These are phyloP conservation scores for Oreortyx pictus DNA, from an alignment of 2,797 vertebrate genomes.

Conservation along the genomic window DNA sequence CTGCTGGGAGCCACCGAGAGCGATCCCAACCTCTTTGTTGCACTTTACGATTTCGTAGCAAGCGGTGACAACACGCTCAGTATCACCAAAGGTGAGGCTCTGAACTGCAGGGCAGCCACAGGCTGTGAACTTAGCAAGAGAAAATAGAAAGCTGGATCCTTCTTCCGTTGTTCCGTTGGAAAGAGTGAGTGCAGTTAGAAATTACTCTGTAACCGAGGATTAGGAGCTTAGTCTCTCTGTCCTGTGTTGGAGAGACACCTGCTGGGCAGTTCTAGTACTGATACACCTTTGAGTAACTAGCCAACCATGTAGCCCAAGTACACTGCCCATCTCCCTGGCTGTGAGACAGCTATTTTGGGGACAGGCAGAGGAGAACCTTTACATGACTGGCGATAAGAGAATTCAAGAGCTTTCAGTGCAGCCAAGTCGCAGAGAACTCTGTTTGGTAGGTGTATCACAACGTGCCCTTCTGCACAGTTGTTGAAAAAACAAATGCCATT, in stretches of 20 bases:
- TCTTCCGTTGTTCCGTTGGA: not conserved
- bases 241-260: slow-evolving; percentile 43
- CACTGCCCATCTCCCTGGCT: rapidly evolving
- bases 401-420: not conserved
- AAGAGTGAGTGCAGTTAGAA: not conserved
- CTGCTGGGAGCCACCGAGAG: slow-evolving; percentile 95
- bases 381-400: not conserved
- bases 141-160: not conserved
- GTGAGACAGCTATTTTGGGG: not conserved
- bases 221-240: not conserved
- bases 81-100: slow-evolving; percentile 94
- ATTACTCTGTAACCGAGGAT: rapidly evolving
- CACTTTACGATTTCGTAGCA: slow-evolving; percentile 99
- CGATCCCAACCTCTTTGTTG: slow-evolving; percentile 98
- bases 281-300: no score
- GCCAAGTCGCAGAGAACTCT: not conserved
- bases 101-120: rapidly evolving
- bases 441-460: not conserved
- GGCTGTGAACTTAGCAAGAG: not conserved
- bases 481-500: not conserved
- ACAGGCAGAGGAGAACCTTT: not conserved
- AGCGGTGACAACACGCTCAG: slow-evolving; percentile 99
- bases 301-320: not conserved
- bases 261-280: not conserved
- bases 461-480: not conserved